Evolutionary conservation across 1,140 invertebrate genomes (phyloP).

Genomic region (Patella vulgata): DNA sequence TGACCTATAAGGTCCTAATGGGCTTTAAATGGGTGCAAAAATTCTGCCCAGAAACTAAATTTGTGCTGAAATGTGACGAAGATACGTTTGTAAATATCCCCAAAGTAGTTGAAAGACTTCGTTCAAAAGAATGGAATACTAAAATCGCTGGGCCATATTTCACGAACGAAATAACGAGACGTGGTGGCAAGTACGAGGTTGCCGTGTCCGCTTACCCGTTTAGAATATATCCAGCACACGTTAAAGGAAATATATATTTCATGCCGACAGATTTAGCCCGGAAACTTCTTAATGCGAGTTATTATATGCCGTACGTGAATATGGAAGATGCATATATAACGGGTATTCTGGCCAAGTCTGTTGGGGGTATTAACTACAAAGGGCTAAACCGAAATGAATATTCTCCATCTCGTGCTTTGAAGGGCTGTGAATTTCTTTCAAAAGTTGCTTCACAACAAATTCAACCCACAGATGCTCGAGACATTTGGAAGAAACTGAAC

Average conservation of each 20-base stretch:
- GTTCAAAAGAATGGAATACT: not conserved
- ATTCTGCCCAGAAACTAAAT: slow-evolving; percentile 71
- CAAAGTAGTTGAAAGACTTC: not conserved
- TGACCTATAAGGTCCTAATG: slow-evolving; percentile 88
- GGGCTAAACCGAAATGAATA: too few species aligned
- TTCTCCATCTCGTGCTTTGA: too few species aligned
- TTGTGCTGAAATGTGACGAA: slow-evolving; percentile 68
- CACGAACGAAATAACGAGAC: not conserved
- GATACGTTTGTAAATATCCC: slow-evolving; percentile 67
- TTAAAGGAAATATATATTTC: slow-evolving; percentile 45
- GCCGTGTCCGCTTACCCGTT: not conserved
- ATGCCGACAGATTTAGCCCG: slow-evolving; percentile 42
- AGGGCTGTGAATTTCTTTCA: too few species aligned
- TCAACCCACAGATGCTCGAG: too few species aligned
- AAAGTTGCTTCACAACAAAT: too few species aligned
- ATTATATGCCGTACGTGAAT: slow-evolving; percentile 47
- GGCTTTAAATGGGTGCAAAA: slow-evolving; percentile 80
- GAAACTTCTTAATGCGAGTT: slow-evolving; percentile 39
- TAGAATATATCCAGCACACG: not conserved
- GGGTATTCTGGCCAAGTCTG: slow-evolving; percentile 57
- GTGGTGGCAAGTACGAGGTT: not conserved
- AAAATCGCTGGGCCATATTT: slow-evolving; percentile 5
- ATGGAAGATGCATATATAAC: slow-evolving; percentile 68
- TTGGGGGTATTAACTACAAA: slow-evolving; percentile 13
- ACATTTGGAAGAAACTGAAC: too few species aligned